These are phyloP conservation scores for Dicrurus megarhynchus DNA, from an alignment of 2,113 vertebrate species.

Conservation along the genomic window DNA sequence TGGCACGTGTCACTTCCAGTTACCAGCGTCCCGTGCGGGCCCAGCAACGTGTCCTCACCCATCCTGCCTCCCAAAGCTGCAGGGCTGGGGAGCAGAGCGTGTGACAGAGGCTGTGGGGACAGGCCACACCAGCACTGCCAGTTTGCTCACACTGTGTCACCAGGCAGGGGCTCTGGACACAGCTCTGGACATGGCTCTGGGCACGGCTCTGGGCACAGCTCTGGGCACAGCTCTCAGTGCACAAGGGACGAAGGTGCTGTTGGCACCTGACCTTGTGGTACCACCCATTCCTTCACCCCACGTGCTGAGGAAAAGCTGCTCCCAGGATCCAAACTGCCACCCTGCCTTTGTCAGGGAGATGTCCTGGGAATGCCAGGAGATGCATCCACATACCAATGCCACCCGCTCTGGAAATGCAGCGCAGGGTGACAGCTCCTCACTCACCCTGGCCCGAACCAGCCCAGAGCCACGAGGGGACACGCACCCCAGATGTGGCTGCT, in stretches of 20 bases:
- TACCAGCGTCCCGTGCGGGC: accelerated
- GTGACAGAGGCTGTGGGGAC: neutral
- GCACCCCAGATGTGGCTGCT: neutral
- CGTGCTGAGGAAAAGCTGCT: neutral
- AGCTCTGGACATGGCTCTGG: neutral
- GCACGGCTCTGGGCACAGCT: accelerated
- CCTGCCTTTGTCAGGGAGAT: accelerated
- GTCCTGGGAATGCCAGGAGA: neutral
- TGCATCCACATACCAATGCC: accelerated
- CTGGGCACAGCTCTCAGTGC: accelerated
- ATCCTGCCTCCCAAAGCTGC: neutral
- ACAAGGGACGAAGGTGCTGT: neutral
- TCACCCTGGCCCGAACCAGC: accelerated
- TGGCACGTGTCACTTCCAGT: neutral
- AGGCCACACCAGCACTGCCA: neutral
- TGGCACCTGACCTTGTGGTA: accelerated
- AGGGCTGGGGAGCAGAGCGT: neutral
- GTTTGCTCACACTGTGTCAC: neutral
- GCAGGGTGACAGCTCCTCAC: accelerated
- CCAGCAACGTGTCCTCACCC: neutral
- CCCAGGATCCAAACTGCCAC: neutral
- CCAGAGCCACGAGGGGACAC: neutral
- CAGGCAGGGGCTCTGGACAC: neutral
- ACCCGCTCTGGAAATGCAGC: accelerated
- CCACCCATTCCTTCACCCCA: neutral